Percentiles rank a stretch among this genome's conserved stretches.
Conservation (phyloP, 2,888 invertebrate species). For the Drosophila quinaria region DNA sequence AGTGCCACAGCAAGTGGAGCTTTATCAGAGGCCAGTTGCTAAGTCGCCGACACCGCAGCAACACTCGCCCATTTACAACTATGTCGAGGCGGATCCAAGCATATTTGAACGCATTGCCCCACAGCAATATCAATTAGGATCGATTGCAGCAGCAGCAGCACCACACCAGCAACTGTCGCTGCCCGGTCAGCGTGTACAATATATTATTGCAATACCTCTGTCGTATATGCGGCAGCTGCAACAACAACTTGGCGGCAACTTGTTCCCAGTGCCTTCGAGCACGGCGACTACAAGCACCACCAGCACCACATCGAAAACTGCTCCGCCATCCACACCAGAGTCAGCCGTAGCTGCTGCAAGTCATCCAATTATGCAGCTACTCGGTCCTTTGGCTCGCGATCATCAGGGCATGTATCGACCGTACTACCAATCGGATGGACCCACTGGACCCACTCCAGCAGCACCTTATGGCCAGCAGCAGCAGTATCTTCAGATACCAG, state of each 20-base stretch:
- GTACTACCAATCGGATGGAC: slow-evolving; percentile 57
- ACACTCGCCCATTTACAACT: slow-evolving; percentile 49
- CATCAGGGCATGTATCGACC: slow-evolving; percentile 76
- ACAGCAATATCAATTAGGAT: slow-evolving; percentile 51
- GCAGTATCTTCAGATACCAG: slow-evolving; percentile 76
- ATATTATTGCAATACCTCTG: slow-evolving; percentile 83
- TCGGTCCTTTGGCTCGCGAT: slow-evolving; percentile 78
- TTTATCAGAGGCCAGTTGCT: slow-evolving; percentile 39
- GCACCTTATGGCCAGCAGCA: slow-evolving; percentile 35
- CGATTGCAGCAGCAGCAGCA: slow-evolving; percentile 18
- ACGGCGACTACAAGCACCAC: slow-evolving; percentile 29
- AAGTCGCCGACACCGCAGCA: slow-evolving; percentile 34
- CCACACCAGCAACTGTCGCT: slow-evolving; percentile 41
- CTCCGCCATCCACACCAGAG: slow-evolving; percentile 28
- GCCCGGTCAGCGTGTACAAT: slow-evolving; percentile 77
- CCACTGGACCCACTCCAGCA: slow-evolving; percentile 41
- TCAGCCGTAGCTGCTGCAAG: slow-evolving; percentile 34
- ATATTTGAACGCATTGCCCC: slow-evolving; percentile 58
- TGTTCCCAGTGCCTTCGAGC: slow-evolving; percentile 35
- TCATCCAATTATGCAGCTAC: slow-evolving; percentile 54
- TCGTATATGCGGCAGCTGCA: slow-evolving; percentile 82
- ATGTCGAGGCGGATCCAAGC: slow-evolving; percentile 57
- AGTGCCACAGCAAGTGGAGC: slow-evolving; percentile 67
- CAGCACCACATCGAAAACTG: slow-evolving; percentile 31
- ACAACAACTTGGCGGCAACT: slow-evolving; percentile 57